These are phyloP conservation scores for Norana najaformis DNA, from an alignment of 2,888 invertebrate species.

Conservation along the genomic window DNA sequence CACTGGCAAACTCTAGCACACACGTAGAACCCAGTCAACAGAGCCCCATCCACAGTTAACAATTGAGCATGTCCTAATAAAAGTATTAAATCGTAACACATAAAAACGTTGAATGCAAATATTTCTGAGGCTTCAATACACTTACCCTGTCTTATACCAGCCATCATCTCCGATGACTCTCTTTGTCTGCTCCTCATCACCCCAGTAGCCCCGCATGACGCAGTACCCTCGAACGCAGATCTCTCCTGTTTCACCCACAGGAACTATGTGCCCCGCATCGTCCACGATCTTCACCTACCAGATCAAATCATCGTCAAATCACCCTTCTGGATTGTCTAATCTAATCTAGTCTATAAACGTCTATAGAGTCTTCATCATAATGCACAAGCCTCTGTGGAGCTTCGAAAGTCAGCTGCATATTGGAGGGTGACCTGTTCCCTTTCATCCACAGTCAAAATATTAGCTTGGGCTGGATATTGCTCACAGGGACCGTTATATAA, in stretches of 20 bases:
- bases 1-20: no score
- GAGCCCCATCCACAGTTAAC: no score
- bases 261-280: constrained; percentile 70
- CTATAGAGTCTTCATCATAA: not conserved
- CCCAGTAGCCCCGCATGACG: constrained; percentile 82
- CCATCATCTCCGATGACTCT: constrained; percentile 71
- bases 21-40: no score
- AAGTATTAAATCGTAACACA: no score
- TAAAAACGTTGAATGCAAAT: no score
- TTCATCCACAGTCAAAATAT: not conserved
- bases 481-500: no score
- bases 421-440: no score
- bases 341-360: not conserved
- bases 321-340: not conserved
- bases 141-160: constrained; percentile 80
- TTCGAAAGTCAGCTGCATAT: no score
- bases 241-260: constrained; percentile 76
- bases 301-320: constrained; percentile 24
- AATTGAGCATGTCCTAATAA: no score
- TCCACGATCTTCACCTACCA: constrained; percentile 69
- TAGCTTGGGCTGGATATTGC: no score
- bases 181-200: constrained; percentile 75
- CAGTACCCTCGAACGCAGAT: constrained; percentile 75
- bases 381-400: not conserved
- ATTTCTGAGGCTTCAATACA: no score